Conservation (phyloP, 2,797 vertebrate genomes). For the Falco concolor region DNA sequence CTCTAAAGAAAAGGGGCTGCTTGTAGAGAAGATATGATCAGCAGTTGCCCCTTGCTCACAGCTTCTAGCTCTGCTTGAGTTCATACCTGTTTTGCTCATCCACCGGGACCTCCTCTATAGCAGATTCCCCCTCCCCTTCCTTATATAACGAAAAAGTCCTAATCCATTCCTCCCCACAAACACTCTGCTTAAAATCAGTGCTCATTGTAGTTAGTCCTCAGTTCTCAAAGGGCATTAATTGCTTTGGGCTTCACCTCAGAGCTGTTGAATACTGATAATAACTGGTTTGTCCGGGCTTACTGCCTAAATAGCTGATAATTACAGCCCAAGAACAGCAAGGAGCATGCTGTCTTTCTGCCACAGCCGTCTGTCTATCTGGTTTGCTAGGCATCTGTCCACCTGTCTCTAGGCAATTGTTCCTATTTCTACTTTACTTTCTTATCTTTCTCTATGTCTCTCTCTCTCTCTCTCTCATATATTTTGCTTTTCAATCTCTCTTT, state of each 20-base stretch:
- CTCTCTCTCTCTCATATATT: neutral
- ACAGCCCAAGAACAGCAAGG: constrained; percentile 49
- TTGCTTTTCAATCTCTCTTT: constrained; percentile 1
- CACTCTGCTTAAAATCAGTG: neutral
- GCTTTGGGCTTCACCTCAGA: constrained; percentile 36
- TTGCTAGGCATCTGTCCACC: constrained; percentile 43
- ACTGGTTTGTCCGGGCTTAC: constrained; percentile 36
- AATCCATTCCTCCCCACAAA: neutral
- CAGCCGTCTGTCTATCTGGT: constrained; percentile 38
- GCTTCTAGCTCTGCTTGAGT: neutral
- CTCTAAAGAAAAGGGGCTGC: neutral
- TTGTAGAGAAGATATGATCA: neutral
- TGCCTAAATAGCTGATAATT: constrained; percentile 60
- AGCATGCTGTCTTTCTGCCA: constrained; percentile 36
- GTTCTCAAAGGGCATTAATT: constrained; percentile 28
- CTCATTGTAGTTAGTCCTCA: neutral
- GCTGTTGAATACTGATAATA: constrained; percentile 60
- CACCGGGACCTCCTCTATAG: neutral
- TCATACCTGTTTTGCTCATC: neutral
- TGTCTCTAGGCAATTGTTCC: constrained; percentile 42
- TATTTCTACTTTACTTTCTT: neutral
- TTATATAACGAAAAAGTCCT: neutral
- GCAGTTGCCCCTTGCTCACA: neutral
- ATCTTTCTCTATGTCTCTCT: neutral
- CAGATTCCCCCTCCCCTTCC: neutral